Evolutionary conservation across 2,113 vertebrate species (phyloP), one percentile per base, ranked within the genome.

Genomic region (Serranochromis macrocephalus): DNA sequence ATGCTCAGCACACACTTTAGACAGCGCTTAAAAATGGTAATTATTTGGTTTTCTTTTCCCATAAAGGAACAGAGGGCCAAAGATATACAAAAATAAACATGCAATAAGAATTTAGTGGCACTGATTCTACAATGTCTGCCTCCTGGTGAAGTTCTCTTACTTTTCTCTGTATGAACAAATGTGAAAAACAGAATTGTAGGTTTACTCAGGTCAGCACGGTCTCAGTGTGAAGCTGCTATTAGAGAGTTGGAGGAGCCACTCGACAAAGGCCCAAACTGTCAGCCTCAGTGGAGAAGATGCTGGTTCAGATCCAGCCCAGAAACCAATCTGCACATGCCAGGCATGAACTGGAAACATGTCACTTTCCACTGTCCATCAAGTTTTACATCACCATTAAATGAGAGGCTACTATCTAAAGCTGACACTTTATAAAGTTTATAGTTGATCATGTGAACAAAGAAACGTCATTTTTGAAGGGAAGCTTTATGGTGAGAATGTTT

Each of bases 341-440:
- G 2, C 24, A 49, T 49, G 21, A 78, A 49, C 16, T 49, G 26
- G 4, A 78, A 78, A 51, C 73, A 11, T 26, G 71, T 12, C 9
- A 29, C 71, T 49, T 26, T 49, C 42, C 24, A 49, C 14, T 49
- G 71, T 8, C 24, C 9, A 0, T 16, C 1, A 2, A 0, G 14
- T 12, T 49, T 19, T 11, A 19, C 71, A 31, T 49, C 42, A 12
- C 10, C 26, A 5, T 26, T 6, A 16, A 45, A 17, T 3, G 16
- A 49, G 73, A 73, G 21, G 38, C 40, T 10, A 0, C 21, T 8
- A 0, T 10, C 68, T 0, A 2, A 73, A 45, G 26, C 5, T 10
- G 40, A 19, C 0, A 1, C 40, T 47, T 75, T 29, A 7, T 29
- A 11, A 47, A 49, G 45, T 31, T 13, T 6, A 31, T 5, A 49